These are phyloP conservation scores for Rousettus madagascariensis DNA, from an alignment of 2,797 vertebrate genomes.

Conservation along the genomic window DNA sequence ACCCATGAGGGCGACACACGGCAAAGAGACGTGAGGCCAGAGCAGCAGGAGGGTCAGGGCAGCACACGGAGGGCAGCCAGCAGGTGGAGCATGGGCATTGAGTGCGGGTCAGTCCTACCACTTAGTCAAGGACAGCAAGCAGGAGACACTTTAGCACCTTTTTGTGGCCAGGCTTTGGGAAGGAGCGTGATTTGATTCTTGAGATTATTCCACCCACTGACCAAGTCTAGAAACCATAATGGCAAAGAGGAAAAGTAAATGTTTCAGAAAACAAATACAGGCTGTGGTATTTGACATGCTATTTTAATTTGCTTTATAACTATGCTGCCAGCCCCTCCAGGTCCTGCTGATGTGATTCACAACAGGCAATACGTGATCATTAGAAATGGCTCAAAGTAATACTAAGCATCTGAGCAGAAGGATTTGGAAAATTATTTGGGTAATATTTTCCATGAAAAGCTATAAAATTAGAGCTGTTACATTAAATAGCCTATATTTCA, in stretches of 20 bases:
- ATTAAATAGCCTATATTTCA: background rate
- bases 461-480: background rate
- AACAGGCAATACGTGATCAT: accelerated
- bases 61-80: slow-evolving; percentile 72
- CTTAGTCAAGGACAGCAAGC: slow-evolving; percentile 73
- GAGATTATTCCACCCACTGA: slow-evolving; percentile 89
- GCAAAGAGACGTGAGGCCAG: background rate
- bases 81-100: slow-evolving; percentile 12
- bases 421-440: background rate
- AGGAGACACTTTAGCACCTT: slow-evolving; percentile 89
- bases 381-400: background rate
- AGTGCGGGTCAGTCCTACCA: slow-evolving; percentile 72
- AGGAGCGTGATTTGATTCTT: slow-evolving; percentile 91
- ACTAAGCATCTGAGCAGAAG: background rate
- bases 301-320: background rate
- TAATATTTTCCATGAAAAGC: background rate
- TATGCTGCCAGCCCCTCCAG: background rate
- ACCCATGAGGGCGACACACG: background rate
- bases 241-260: slow-evolving; percentile 86
- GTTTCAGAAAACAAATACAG: slow-evolving; percentile 71
- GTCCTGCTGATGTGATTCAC: background rate
- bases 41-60: slow-evolving; percentile 74
- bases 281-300: background rate
- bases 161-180: slow-evolving; percentile 89
- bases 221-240: slow-evolving; percentile 91